Conservation (phyloP, 2,888 invertebrate species). For the Drosophila maculinotata region DNA sequence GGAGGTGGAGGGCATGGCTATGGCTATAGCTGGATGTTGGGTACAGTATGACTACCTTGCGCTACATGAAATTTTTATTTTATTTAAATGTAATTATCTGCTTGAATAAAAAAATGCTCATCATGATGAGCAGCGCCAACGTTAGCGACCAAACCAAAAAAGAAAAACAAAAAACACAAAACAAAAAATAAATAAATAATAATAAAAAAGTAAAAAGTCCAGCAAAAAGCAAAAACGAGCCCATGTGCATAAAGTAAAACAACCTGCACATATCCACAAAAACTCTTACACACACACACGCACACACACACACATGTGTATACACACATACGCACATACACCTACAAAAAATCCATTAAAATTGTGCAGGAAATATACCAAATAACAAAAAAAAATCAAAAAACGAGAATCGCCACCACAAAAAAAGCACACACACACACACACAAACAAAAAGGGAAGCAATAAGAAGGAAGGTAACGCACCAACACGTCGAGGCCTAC, state of each 20-base stretch:
- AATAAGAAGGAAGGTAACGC: conserved; percentile 45
- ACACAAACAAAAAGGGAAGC: conserved; percentile 17
- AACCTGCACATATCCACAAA: conserved; percentile 32
- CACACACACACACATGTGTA: conserved; percentile 1
- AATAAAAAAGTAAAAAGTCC: conserved; percentile 28
- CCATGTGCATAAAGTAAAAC: conserved; percentile 60
- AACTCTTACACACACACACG: conserved; percentile 10
- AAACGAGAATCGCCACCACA: conserved; percentile 20
- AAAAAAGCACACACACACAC: conserved; percentile 28
- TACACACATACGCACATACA: conserved; percentile 24
- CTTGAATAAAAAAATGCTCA: conserved; percentile 82
- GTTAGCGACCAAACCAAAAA: conserved; percentile 23
- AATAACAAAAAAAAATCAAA: conserved; percentile 44
- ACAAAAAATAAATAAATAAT: conserved; percentile 19
- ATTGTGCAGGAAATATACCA: conserved; percentile 66
- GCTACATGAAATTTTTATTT: conserved; percentile 84
- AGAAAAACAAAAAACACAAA: conserved; percentile 20
- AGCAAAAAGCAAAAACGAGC: conserved; percentile 35
- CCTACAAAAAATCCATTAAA: conserved; percentile 66
- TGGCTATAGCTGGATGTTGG: conserved; percentile 12
- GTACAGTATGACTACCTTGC: conserved; percentile 42
- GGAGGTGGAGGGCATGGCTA: neutral
- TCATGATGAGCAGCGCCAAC: conserved; percentile 68
- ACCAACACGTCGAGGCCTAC: conserved; percentile 60
- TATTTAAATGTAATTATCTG: conserved; percentile 85